These are phyloP conservation scores for Gymnopithys bicolor DNA, from an alignment of 2,797 vertebrate genomes.

Conservation along the genomic window DNA sequence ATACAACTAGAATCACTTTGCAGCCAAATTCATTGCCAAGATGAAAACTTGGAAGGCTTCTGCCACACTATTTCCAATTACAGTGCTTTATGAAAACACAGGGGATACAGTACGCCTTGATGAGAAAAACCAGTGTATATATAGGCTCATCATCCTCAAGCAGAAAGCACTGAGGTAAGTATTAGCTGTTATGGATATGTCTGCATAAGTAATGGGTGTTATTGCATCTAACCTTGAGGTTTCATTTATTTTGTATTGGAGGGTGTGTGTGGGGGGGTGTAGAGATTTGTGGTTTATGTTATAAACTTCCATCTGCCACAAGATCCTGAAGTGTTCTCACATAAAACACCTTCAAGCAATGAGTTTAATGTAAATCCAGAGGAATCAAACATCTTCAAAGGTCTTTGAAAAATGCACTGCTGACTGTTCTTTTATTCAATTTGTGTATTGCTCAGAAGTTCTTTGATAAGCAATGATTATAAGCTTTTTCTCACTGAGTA, in stretches of 20 bases:
- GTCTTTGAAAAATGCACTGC: neutral
- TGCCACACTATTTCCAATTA: slow-evolving; percentile 55
- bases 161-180: slow-evolving; percentile 44
- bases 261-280: neutral
- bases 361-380: slow-evolving; percentile 35
- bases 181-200: slow-evolving; percentile 33
- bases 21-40: slow-evolving; percentile 63
- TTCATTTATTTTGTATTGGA: slow-evolving; percentile 51
- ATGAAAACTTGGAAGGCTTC: slow-evolving; percentile 56
- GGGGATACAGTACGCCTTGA: slow-evolving; percentile 1
- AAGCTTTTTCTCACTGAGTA: neutral
- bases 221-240: slow-evolving; percentile 28
- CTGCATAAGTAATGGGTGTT: slow-evolving; percentile 44
- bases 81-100: slow-evolving; percentile 46
- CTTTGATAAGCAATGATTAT: neutral
- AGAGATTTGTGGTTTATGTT: slow-evolving; percentile 32
- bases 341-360: slow-evolving; percentile 33
- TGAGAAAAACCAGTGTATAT: slow-evolving; percentile 56
- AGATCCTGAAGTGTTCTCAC: slow-evolving; percentile 28
- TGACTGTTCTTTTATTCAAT: neutral
- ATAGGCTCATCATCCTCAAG: slow-evolving; percentile 34
- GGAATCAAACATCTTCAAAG: neutral
- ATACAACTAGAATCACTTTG: slow-evolving; percentile 52
- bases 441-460: neutral
- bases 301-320: slow-evolving; percentile 47